Percentiles rank a stretch among this genome's conserved stretches.
Conservation (phyloP, 2,797 vertebrate species). For the Sebastes taczanowskii region DNA sequence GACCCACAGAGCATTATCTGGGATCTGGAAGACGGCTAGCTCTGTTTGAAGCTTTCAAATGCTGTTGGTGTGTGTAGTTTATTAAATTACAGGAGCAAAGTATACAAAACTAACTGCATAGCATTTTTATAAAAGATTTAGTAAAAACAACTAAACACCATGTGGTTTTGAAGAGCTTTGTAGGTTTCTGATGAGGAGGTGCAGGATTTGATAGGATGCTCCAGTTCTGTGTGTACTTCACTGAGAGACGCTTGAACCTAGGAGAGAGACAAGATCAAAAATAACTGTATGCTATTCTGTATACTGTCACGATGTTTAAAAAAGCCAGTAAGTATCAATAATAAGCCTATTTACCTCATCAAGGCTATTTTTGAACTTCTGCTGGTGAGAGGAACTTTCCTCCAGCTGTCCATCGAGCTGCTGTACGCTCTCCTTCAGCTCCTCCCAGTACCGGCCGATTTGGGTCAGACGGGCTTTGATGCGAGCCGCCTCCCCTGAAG, state of each 20-base stretch:
- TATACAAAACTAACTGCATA: fast-evolving
- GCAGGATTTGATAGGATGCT: conserved; percentile 84
- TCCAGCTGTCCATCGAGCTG: conserved; percentile 85
- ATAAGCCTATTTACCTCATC: conserved; percentile 80
- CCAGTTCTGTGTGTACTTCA: conserved; percentile 84
- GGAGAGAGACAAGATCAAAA: conserved; percentile 18
- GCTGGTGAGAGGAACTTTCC: conserved; percentile 86
- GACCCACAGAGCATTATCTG: neutral
- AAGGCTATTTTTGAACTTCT: conserved; percentile 88
- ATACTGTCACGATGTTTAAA: neutral
- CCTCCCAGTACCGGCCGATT: conserved; percentile 93
- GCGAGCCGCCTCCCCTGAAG: conserved; percentile 90
- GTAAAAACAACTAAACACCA: conserved; percentile 73
- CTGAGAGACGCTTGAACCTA: conserved; percentile 84
- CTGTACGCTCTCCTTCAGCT: conserved; percentile 87
- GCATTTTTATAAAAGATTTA: neutral
- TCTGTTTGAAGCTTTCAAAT: neutral
- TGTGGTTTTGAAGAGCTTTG: conserved; percentile 88
- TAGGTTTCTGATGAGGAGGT: conserved; percentile 91
- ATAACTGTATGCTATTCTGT: neutral
- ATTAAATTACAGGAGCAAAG: neutral
- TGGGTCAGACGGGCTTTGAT: conserved; percentile 94
- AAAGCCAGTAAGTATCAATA: neutral
- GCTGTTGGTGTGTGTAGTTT: neutral
- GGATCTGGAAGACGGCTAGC: neutral